Percentiles rank a stretch among this genome's conserved stretches.
Conservation (phyloP, 2,797 vertebrate genomes). For the Parauchenoglanis ngamensis region DNA sequence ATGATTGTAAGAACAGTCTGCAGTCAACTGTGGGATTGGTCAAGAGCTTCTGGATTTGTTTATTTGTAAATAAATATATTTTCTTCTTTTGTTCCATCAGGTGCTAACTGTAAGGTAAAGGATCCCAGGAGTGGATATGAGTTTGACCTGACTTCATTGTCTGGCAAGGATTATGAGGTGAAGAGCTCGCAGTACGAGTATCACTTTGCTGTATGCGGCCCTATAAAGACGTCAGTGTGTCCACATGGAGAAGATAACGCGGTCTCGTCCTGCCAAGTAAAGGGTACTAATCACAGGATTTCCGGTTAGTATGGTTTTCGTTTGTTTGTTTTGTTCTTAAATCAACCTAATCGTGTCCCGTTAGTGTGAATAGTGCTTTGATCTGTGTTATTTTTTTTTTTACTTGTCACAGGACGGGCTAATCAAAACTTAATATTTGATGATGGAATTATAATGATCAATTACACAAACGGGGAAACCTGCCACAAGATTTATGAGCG, state of each 20-base stretch:
- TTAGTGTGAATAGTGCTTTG: background rate
- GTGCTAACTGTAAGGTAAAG: conserved; percentile 82
- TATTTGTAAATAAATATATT: background rate
- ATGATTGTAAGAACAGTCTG: too few relatives aligned
- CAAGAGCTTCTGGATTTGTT: background rate
- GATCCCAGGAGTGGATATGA: conserved; percentile 83
- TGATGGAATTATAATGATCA: conserved; percentile 88
- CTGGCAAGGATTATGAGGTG: conserved; percentile 72
- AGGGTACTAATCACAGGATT: conserved; percentile 67
- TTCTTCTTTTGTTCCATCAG: conserved; percentile 63
- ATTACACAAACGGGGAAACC: conserved; percentile 85
- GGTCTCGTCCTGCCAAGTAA: conserved; percentile 86
- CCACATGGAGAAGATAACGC: background rate
- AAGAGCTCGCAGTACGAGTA: conserved; percentile 77
- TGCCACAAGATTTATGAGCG: conserved; percentile 87
- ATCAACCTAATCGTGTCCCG: background rate
- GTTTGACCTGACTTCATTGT: conserved; percentile 84
- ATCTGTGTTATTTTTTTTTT: background rate
- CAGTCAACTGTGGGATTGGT: background rate
- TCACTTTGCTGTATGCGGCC: conserved; percentile 84
- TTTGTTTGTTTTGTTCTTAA: background rate
- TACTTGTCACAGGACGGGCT: conserved; percentile 72
- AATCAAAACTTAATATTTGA: conserved; percentile 84
- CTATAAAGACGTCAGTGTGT: conserved; percentile 73
- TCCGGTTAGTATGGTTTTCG: conserved; percentile 75